Base-by-base conservation (phyloP, 2,888 invertebrate species). In the Venusia cambrica region DNA sequence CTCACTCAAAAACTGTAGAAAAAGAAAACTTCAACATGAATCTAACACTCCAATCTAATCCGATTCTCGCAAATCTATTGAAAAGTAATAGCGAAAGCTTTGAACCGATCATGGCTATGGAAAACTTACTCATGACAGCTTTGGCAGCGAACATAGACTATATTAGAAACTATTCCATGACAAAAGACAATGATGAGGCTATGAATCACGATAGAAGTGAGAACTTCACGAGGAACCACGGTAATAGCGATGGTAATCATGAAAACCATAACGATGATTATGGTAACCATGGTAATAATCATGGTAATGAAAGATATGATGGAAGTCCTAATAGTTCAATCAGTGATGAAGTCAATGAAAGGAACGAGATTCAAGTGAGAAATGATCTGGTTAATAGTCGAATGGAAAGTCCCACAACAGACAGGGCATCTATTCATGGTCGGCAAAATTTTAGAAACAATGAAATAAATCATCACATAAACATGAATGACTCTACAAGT, bases 11-110 rank as follows among this genome's bases (percentile, higher is more conserved):
- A 4, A 26, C 39, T 1, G 25, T 17, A 1, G 40, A 51, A 33
- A 79, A 76, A 14, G 79, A 78, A 21, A 79, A 78, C 21, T 51
- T 60, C 2, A 57, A 70, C 15, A 22, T 57, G 0, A 71, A 72
- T 12, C 38, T 79, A 11, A 81, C 72, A 3, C 36, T 83, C 0
- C 68, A 60, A 43, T 70, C 84, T 0, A 85, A 85, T 40, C 85
- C 87, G 0, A 85, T 85, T 8, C 45, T 85, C 27, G 84, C 83
- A 0, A 83, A 84, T 40, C 35, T 85, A 2, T 43, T 85, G 0
- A 76, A 69, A 37, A 50, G 53, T 1, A 57, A 54, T 0, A 51
- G 50, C 11, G 62, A 55, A 10, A 59, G 52, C 33, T 61, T 66
- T 19, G 67, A 70, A 32, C 46, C 51, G 0, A 68, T 57, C 24